Conservation (phyloP, 2,888 invertebrate genomes). For the Hydropsyche betteni region DNA sequence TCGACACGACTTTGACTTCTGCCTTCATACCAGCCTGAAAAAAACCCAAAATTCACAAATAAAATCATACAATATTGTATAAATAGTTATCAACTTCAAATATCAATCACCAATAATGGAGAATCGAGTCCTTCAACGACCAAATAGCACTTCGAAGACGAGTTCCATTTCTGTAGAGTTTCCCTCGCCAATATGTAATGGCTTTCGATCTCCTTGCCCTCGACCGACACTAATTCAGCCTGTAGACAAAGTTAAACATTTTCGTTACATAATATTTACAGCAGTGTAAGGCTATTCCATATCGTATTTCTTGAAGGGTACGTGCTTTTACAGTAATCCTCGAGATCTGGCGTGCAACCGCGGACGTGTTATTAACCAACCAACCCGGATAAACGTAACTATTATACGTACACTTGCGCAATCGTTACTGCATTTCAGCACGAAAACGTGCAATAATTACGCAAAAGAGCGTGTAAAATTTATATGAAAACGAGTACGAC, state of each 20-base stretch:
- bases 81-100: conserved; percentile 6
- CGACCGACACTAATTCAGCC: conserved; percentile 75
- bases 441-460: too few species aligned
- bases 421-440: conserved; percentile 1
- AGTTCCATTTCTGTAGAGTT: conserved; percentile 73
- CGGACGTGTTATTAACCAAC: conserved; percentile 24
- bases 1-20: conserved; percentile 71
- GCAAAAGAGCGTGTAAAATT: too few species aligned
- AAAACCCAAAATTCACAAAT: background rate
- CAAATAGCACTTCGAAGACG: conserved; percentile 73
- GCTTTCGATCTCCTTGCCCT: conserved; percentile 75
- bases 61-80: background rate
- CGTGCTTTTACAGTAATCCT: conserved; percentile 17
- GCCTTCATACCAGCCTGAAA: conserved; percentile 71
- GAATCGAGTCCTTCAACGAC: conserved; percentile 72
- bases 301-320: background rate
- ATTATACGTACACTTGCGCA: conserved; percentile 1
- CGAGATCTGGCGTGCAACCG: conserved; percentile 14
- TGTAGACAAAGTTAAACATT: conserved; percentile 55
- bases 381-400: background rate
- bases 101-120: conserved; percentile 67
- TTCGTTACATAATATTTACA: too few species aligned
- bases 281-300: too few species aligned
- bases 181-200: conserved; percentile 74
- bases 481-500: background rate